phyloP scores from a whole-genome alignment of 2,888 invertebrate species.

The Rhabditoides inermis region DNA sequence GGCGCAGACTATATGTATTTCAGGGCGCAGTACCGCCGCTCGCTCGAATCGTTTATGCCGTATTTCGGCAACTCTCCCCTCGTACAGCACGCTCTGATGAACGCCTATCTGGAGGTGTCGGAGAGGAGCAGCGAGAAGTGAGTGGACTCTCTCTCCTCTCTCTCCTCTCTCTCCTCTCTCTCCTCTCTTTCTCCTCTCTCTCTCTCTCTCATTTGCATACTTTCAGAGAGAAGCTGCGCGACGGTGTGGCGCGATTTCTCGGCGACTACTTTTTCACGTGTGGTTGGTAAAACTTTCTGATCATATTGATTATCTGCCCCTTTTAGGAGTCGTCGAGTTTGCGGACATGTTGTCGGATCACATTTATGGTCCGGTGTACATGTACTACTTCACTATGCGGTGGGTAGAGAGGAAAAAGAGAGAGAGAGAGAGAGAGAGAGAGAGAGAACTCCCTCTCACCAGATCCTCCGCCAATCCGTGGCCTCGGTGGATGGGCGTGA shows the following conservation, averaged over 20 bases:
- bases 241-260: constrained; percentile 61
- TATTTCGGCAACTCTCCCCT: constrained; percentile 46
- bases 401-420: constrained; percentile 16
- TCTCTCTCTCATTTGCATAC: not conserved
- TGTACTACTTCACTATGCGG: constrained; percentile 52
- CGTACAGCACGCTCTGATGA: constrained; percentile 45
- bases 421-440: not conserved
- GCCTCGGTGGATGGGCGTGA: constrained; percentile 98
- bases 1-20: too few species aligned
- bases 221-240: constrained; percentile 27
- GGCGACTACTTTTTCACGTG: constrained; percentile 91
- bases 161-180: not conserved
- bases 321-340: constrained; percentile 62
- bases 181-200: not conserved
- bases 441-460: not conserved
- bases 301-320: too few species aligned
- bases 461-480: constrained; percentile 69
- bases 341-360: constrained; percentile 46
- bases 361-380: constrained; percentile 42
- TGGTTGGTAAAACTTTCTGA: too few species aligned
- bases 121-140: constrained; percentile 16
- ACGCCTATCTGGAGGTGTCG: constrained; percentile 42
- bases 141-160: not conserved
- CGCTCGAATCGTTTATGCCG: constrained; percentile 47
- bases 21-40: constrained; percentile 37